A percentile compares a stretch with the other conserved stretches of the same genome.
phyloP scores from a whole-genome alignment of 2,797 vertebrate genomes.

The Chromis chromis region DNA sequence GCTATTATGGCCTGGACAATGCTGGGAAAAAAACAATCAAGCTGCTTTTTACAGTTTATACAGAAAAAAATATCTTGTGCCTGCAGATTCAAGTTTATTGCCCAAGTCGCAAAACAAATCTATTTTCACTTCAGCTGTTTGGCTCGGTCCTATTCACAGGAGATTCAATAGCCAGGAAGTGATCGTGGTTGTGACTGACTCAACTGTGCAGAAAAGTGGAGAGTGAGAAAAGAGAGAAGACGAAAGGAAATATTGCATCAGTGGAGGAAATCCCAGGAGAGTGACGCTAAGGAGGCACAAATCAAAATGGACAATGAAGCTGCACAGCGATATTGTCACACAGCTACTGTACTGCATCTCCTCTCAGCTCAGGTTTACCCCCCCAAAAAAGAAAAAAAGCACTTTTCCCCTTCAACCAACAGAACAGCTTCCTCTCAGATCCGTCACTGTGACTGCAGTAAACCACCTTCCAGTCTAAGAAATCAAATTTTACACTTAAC shows the following conservation, averaged over 20 bases:
- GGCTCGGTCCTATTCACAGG: conserved; percentile 55
- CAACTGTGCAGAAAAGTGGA: conserved; percentile 41
- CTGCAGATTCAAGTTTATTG: conserved; percentile 20
- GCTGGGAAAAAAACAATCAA: neutral
- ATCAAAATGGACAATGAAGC: conserved; percentile 43
- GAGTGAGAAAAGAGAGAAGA: conserved; percentile 47
- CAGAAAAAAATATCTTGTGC: conserved; percentile 18
- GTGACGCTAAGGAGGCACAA: conserved; percentile 41
- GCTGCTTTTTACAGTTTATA: conserved; percentile 30
- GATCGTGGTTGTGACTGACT: conserved; percentile 49
- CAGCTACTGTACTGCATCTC: conserved; percentile 4
- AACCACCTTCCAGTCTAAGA: conserved; percentile 35
- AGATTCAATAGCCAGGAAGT: conserved; percentile 60
- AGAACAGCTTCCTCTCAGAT: conserved; percentile 39
- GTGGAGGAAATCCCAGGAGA: conserved; percentile 44
- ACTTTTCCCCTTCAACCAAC: neutral
- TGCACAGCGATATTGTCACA: conserved; percentile 14
- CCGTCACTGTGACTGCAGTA: conserved; percentile 21
- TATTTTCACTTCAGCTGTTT: conserved; percentile 75
- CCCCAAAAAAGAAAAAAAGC: too few relatives aligned
- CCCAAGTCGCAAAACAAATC: conserved; percentile 60
- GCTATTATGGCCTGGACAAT: neutral
- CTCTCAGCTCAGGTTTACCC: too few relatives aligned
- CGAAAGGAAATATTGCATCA: conserved; percentile 52
- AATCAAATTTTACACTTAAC: conserved; percentile 63